Evolutionary conservation across 2,113 vertebrate species (phyloP).

Genomic region (Sprattus sprattus): DNA sequence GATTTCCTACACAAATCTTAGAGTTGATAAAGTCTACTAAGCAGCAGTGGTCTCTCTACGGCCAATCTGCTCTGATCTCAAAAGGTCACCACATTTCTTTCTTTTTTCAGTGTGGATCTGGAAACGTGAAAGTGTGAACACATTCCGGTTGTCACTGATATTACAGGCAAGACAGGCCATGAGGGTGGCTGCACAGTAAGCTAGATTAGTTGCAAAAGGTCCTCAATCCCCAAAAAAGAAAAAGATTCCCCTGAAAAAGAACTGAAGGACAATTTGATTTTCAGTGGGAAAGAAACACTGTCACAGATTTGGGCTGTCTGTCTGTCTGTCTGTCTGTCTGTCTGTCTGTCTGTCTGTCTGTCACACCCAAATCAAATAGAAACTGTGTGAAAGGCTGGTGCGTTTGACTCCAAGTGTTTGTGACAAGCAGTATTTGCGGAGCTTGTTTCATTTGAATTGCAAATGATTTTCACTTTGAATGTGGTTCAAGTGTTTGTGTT

Average conservation of each 20-base stretch:
- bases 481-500: background rate
- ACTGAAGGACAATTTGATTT: background rate
- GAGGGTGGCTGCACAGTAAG: background rate
- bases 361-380: background rate
- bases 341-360: background rate
- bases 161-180: background rate
- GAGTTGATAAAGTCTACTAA: too few relatives aligned
- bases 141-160: too few relatives aligned
- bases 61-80: too few relatives aligned
- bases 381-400: background rate
- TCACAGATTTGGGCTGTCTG: background rate
- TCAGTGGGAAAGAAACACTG: background rate
- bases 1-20: too few relatives aligned
- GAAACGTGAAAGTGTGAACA: background rate
- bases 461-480: background rate
- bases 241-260: background rate
- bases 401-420: background rate
- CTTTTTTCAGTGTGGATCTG: too few relatives aligned
- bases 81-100: too few relatives aligned
- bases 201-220: background rate
- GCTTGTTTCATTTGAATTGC: background rate
- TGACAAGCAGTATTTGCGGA: background rate
- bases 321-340: too few relatives aligned
- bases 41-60: too few relatives aligned
- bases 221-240: background rate